A percentile compares a stretch with the other conserved stretches of the same genome.
These are phyloP conservation scores for Podarcis raffonei DNA, from an alignment of 2,113 vertebrate species.

Conservation along the genomic window DNA sequence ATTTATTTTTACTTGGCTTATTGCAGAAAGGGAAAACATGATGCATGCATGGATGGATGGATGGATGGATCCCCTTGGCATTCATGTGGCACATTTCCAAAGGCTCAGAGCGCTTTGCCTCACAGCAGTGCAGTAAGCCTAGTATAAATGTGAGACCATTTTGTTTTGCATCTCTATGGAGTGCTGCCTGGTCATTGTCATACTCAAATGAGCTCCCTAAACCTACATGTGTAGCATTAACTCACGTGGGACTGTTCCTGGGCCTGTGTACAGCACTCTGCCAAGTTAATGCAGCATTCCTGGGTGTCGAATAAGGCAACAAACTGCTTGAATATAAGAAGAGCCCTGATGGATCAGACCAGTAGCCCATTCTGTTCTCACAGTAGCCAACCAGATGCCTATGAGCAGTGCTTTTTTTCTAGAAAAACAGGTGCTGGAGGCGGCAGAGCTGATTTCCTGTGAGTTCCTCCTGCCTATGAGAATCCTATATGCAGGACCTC, in stretches of 20 bases:
- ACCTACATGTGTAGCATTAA: background rate
- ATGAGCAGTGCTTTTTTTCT: too few species aligned
- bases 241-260: background rate
- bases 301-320: background rate
- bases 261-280: background rate
- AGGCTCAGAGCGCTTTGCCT: background rate
- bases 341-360: too few species aligned
- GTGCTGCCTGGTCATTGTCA: background rate
- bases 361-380: too few species aligned
- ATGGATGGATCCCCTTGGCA: background rate
- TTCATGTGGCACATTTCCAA: background rate
- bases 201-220: background rate
- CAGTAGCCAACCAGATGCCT: too few species aligned
- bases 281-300: background rate
- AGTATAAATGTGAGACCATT: background rate
- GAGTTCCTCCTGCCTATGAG: too few species aligned
- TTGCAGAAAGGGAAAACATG: background rate
- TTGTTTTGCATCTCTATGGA: background rate
- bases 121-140: background rate
- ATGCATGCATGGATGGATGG: background rate
- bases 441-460: too few species aligned
- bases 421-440: too few species aligned
- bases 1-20: background rate
- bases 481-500: too few species aligned
- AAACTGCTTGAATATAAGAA: too few species aligned